These are phyloP conservation scores for Diplodus sargus DNA, from an alignment of 2,797 vertebrate species.

Conservation along the genomic window DNA sequence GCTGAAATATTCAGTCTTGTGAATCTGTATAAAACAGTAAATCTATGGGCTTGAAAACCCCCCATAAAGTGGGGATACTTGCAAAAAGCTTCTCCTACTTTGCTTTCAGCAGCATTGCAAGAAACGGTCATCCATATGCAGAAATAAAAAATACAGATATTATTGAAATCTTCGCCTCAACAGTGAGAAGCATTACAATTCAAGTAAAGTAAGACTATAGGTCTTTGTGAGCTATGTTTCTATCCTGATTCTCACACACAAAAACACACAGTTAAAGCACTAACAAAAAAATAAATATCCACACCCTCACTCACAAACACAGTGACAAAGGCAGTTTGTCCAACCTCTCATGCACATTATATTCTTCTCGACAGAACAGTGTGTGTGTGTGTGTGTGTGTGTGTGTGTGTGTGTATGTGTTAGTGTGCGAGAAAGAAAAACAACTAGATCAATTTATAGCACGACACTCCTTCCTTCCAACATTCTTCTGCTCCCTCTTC, in stretches of 20 bases:
- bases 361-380: slow-evolving; percentile 22
- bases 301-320: slow-evolving; percentile 5
- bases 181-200: background rate
- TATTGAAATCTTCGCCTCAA: background rate
- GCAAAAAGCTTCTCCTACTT: too few relatives aligned
- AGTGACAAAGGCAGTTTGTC: slow-evolving; percentile 32
- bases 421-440: slow-evolving; percentile 5
- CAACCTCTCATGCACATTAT: slow-evolving; percentile 26
- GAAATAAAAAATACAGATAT: background rate
- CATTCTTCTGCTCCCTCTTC: slow-evolving; percentile 23
- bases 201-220: background rate
- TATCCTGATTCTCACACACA: background rate
- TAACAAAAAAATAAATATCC: slow-evolving; percentile 20
- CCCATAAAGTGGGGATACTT: too few relatives aligned
- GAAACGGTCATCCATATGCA: background rate
- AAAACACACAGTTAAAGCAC: background rate
- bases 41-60: background rate
- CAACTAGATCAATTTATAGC: slow-evolving; percentile 37
- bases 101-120: background rate
- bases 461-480: slow-evolving; percentile 29
- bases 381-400: background rate
- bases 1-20: background rate
- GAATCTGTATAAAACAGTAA: background rate
- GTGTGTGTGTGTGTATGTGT: background rate
- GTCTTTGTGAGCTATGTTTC: slow-evolving; percentile 19